Evolutionary conservation across 1,140 invertebrate species (phyloP).

Genomic region (Diabrotica virgifera): DNA sequence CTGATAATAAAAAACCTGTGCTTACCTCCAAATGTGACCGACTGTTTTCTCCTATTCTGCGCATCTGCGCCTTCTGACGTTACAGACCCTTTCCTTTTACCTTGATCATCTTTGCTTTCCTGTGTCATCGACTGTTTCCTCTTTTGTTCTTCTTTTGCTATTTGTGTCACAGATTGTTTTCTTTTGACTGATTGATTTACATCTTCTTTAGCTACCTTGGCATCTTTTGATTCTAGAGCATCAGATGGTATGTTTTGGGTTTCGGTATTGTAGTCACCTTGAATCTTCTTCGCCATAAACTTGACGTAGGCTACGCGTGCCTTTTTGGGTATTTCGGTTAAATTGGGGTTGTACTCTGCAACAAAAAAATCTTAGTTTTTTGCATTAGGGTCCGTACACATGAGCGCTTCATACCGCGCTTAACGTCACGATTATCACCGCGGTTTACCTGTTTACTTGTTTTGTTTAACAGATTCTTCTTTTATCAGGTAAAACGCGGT

Average conservation of each 20-base stretch:
- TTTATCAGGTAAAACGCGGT: too few relatives aligned
- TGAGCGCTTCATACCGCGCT: neutral
- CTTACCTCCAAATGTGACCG: too few relatives aligned
- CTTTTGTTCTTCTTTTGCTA: neutral
- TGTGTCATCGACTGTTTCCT: neutral
- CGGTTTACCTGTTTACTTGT: neutral
- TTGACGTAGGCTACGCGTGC: constrained; percentile 81
- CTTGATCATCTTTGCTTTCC: too few relatives aligned
- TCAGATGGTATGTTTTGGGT: constrained; percentile 22
- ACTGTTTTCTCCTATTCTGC: too few relatives aligned
- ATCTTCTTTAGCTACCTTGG: neutral
- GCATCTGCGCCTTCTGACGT: too few relatives aligned
- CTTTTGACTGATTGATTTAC: neutral
- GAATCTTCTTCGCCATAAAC: constrained; percentile 72
- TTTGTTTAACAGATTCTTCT: too few relatives aligned
- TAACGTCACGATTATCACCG: neutral
- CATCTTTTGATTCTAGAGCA: neutral
- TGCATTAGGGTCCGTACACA: too few relatives aligned
- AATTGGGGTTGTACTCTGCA: constrained; percentile 75
- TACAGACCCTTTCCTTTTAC: too few relatives aligned
- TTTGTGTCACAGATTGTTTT: neutral
- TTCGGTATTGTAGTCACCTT: constrained; percentile 52
- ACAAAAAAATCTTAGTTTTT: neutral
- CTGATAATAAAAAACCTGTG: too few relatives aligned
- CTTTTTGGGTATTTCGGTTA: constrained; percentile 67